phyloP scores from a whole-genome alignment of 2,888 invertebrate genomes.

The Theristus sp. region DNA sequence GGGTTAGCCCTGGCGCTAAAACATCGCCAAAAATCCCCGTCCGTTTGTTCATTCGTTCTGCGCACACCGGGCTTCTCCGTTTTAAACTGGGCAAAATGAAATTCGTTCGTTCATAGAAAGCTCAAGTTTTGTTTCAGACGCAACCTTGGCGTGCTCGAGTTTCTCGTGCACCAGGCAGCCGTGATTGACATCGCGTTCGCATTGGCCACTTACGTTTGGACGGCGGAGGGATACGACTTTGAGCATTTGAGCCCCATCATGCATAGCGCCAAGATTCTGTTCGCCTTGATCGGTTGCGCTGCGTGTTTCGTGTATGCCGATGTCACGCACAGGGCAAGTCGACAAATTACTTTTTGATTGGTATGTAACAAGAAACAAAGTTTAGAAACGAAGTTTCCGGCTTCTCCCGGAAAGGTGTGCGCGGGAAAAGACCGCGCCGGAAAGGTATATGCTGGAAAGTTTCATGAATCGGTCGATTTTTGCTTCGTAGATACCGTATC shows the following conservation, averaged over 20 bases:
- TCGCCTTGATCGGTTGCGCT: not conserved
- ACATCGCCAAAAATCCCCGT: too few species aligned
- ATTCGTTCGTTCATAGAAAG: too few species aligned
- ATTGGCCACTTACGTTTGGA: not conserved
- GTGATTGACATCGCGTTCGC: not conserved
- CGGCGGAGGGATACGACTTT: not conserved
- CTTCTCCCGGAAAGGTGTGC: not conserved
- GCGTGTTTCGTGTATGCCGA: not conserved
- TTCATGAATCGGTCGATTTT: too few species aligned
- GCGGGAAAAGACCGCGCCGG: too few species aligned
- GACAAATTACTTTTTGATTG: too few species aligned
- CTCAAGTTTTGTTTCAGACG: not conserved
- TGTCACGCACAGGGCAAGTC: not conserved
- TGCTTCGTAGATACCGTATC: not conserved
- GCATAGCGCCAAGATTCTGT: not conserved
- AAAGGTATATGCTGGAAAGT: too few species aligned
- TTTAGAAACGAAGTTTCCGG: not conserved
- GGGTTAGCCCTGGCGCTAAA: too few species aligned
- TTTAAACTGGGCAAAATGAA: too few species aligned
- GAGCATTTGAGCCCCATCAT: not conserved
- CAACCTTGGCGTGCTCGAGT: not conserved
- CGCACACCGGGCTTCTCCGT: too few species aligned
- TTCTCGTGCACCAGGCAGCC: not conserved
- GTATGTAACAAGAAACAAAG: too few species aligned
- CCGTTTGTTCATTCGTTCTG: too few species aligned